Conservation (phyloP, 1,140 invertebrate genomes). For the Parasteatoda tepidariorum region DNA sequence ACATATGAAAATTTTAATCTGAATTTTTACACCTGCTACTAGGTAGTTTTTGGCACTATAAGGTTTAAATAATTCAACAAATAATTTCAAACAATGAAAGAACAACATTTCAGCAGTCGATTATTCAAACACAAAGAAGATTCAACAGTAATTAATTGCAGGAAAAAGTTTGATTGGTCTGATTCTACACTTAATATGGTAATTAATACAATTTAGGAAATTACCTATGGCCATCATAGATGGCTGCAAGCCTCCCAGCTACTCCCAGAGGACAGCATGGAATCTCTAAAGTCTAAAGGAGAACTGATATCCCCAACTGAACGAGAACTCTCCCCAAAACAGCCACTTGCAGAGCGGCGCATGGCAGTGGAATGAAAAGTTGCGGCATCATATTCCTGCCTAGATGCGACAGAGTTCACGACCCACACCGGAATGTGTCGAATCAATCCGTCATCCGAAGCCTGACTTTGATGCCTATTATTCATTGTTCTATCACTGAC, state of each 20-base stretch:
- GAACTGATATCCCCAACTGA: slow-evolving; percentile 48
- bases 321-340: slow-evolving; percentile 33
- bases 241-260: slow-evolving; percentile 59
- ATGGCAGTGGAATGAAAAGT: slow-evolving; percentile 17
- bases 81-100: background rate
- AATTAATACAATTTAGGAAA: background rate
- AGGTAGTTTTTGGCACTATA: too few species aligned
- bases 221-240: slow-evolving; percentile 36
- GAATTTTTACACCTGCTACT: too few species aligned
- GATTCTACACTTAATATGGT: background rate
- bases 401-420: slow-evolving; percentile 25
- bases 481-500: slow-evolving; percentile 22
- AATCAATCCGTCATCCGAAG: background rate
- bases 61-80: too few species aligned
- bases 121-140: background rate
- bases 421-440: slow-evolving; percentile 50
- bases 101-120: background rate
- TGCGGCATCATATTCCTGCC: slow-evolving; percentile 29
- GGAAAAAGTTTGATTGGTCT: background rate
- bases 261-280: slow-evolving; percentile 51
- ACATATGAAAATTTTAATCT: too few species aligned
- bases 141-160: background rate
- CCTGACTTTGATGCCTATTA: slow-evolving; percentile 1
- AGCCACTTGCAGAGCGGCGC: slow-evolving; percentile 26
- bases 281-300: slow-evolving; percentile 57